These are phyloP conservation scores for Drosophila varians DNA, from an alignment of 1,140 invertebrate species.

Conservation along the genomic window DNA sequence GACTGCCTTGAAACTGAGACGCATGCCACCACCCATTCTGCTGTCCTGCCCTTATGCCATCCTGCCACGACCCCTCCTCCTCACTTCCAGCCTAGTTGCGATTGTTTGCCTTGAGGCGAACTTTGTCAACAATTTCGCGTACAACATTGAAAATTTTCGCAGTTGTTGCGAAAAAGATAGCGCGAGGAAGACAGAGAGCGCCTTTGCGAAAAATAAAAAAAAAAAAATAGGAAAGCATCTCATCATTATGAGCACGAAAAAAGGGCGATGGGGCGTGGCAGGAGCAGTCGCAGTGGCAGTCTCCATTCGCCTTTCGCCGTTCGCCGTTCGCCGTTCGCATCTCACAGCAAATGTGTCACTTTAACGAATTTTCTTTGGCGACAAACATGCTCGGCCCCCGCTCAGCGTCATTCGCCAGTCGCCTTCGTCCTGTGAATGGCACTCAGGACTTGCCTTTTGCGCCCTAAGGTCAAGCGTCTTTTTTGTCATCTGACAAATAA, in stretches of 20 bases:
- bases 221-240: conserved; percentile 23
- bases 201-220: background rate
- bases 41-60: background rate
- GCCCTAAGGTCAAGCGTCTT: conserved; percentile 75
- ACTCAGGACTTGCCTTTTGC: conserved; percentile 54
- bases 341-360: conserved; percentile 46
- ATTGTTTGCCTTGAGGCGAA: conserved; percentile 78
- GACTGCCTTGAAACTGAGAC: conserved; percentile 75
- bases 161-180: conserved; percentile 68
- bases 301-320: too few relatives aligned
- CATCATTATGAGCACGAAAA: conserved; percentile 58
- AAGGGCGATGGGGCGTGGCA: conserved; percentile 50
- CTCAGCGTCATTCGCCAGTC: background rate
- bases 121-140: conserved; percentile 80
- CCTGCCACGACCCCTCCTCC: background rate
- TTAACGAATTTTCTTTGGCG: conserved; percentile 59
- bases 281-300: background rate
- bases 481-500: conserved; percentile 68
- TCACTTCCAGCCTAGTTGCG: conserved; percentile 4
- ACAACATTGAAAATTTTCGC: conserved; percentile 73
- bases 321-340: background rate
- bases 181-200: background rate
- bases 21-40: background rate
- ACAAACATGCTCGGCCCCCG: conserved; percentile 14
- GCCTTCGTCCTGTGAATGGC: conserved; percentile 39